These are phyloP conservation scores for Adrianichthys oophorus DNA, from an alignment of 2,797 vertebrate genomes.

Conservation along the genomic window DNA sequence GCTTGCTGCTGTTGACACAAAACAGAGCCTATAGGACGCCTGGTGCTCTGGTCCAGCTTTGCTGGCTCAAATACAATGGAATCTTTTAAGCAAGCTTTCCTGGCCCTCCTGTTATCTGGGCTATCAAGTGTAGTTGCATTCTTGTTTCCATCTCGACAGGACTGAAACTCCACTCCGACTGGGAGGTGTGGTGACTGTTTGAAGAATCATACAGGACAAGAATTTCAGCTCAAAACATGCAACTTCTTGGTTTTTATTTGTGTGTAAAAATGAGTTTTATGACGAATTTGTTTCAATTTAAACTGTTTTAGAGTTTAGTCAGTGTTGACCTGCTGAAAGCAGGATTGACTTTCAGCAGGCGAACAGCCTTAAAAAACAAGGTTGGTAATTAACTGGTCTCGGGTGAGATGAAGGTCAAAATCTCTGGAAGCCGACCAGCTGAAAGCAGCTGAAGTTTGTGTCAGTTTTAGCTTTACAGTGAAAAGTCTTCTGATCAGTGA, in stretches of 20 bases:
- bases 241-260: not conserved
- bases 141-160: slow-evolving; percentile 69
- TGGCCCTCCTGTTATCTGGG: slow-evolving; percentile 74
- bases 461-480: too few relatives aligned
- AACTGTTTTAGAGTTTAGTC: too few relatives aligned
- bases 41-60: slow-evolving; percentile 48
- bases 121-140: slow-evolving; percentile 82
- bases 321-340: slow-evolving; percentile 1
- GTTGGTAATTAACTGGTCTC: slow-evolving; percentile 45
- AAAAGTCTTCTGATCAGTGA: not conserved
- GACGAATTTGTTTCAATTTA: too few relatives aligned
- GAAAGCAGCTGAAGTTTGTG: too few relatives aligned
- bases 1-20: slow-evolving; percentile 59
- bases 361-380: not conserved
- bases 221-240: slow-evolving; percentile 12
- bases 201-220: slow-evolving; percentile 25
- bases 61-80: slow-evolving; percentile 71
- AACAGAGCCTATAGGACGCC: slow-evolving; percentile 45
- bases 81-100: slow-evolving; percentile 70
- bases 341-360: not conserved
- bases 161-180: slow-evolving; percentile 66
- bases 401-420: slow-evolving; percentile 36
- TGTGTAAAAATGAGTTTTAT: too few relatives aligned
- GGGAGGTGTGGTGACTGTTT: slow-evolving; percentile 41
- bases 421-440: not conserved